These are phyloP conservation scores for Proctacanthus coquilletti DNA, from an alignment of 1,140 invertebrate species.

Conservation along the genomic window DNA sequence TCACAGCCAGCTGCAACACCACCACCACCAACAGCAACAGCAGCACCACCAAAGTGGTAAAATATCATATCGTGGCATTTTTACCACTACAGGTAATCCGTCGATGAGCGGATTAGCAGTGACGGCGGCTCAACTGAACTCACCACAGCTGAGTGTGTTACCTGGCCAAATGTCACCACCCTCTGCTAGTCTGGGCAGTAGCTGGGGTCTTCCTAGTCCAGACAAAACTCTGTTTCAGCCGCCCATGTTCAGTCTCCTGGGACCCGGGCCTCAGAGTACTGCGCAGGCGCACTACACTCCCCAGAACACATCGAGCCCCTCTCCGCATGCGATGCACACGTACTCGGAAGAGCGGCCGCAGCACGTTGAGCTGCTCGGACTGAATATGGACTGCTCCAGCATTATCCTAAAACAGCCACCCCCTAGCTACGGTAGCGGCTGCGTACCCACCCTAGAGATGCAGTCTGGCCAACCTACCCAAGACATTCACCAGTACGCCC, in stretches of 20 bases:
- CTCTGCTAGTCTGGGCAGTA: constrained; percentile 24
- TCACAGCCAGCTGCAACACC: constrained; percentile 16
- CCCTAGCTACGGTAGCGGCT: constrained; percentile 31
- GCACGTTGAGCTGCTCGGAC: constrained; percentile 41
- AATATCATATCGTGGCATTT: constrained; percentile 53
- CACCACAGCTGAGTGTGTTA: constrained; percentile 19
- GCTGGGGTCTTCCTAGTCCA: constrained; percentile 43
- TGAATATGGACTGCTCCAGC: constrained; percentile 38
- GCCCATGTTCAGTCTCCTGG: constrained; percentile 35
- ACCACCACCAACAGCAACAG: constrained; percentile 30
- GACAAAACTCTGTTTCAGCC: constrained; percentile 42
- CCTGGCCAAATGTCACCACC: constrained; percentile 34
- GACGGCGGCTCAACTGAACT: constrained; percentile 17
- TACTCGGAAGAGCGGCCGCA: constrained; percentile 19
- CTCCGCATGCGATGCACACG: constrained; percentile 11
- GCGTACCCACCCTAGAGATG: constrained; percentile 19
- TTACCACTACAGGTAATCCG: constrained; percentile 43
- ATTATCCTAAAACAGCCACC: constrained; percentile 33
- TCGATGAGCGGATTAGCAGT: constrained; percentile 32
- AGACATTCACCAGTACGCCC: constrained; percentile 15
- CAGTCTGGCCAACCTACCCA: constrained; percentile 18
- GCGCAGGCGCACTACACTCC: constrained; percentile 28
- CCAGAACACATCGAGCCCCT: constrained; percentile 20
- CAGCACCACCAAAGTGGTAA: constrained; percentile 34
- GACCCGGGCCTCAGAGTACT: constrained; percentile 19